Evolutionary conservation across 2,888 invertebrate species (phyloP).

Genomic region (Drosophila crucigera): DNA sequence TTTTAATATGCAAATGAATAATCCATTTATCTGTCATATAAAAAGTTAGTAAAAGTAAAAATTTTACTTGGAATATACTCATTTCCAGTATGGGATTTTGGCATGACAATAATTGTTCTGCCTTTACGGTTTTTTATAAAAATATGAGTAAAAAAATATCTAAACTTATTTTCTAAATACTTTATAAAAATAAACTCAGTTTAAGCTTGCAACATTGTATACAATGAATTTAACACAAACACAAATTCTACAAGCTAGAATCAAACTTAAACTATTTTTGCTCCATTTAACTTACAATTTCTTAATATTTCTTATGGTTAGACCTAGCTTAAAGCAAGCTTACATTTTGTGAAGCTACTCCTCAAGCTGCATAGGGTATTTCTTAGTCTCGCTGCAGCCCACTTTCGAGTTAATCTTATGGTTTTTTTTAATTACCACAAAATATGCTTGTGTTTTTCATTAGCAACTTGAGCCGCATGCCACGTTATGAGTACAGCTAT

Average conservation of each 20-base stretch:
- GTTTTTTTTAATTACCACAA: constrained; percentile 19
- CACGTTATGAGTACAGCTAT: constrained; percentile 30
- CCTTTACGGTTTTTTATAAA: too few relatives aligned
- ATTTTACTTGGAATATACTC: neutral
- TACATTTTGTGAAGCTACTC: neutral
- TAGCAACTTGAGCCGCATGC: constrained; percentile 20
- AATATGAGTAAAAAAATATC: too few relatives aligned
- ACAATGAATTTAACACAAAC: neutral
- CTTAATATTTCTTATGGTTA: neutral
- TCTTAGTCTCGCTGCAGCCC: neutral
- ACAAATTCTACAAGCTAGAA: too few relatives aligned
- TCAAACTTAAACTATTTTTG: too few relatives aligned
- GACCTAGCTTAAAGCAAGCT: neutral
- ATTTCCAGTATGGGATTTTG: neutral
- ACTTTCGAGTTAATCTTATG: neutral
- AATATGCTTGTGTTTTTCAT: constrained; percentile 27
- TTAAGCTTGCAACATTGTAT: neutral
- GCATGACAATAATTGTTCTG: too few relatives aligned
- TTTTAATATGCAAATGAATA: neutral
- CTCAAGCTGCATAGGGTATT: neutral
- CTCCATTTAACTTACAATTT: neutral
- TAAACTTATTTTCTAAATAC: neutral
- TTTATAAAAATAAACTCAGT: neutral
- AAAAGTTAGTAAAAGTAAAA: neutral
- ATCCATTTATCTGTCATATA: neutral